phyloP scores from a whole-genome alignment of 2,113 vertebrate species.

The Myotis brandtii region DNA sequence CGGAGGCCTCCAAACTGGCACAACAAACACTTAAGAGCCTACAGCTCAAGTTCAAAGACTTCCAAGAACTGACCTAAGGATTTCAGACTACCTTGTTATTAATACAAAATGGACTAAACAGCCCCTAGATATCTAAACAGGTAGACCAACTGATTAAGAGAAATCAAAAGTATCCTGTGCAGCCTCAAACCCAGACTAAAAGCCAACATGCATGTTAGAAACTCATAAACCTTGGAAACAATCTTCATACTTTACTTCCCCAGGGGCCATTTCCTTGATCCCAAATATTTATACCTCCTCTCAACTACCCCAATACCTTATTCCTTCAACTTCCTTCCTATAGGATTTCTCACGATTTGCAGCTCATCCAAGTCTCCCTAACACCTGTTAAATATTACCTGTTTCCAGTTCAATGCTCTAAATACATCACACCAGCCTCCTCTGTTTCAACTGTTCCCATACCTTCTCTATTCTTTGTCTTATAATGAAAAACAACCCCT shows the following conservation, averaged over 20 bases:
- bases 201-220: neutral
- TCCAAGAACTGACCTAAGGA: neutral
- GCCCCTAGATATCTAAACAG: neutral
- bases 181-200: conserved; percentile 13
- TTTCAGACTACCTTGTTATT: neutral
- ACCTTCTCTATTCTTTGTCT: neutral
- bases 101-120: neutral
- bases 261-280: neutral
- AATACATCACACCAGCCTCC: neutral
- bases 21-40: neutral
- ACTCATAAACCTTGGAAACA: neutral
- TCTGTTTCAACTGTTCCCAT: neutral
- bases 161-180: neutral
- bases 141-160: neutral
- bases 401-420: neutral
- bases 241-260: neutral
- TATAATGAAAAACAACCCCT: neutral
- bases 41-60: neutral
- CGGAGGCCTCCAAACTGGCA: conserved; percentile 20
- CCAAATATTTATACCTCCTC: neutral
- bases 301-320: neutral
- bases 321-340: conserved; percentile 40
- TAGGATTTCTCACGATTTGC: neutral
- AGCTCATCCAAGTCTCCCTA: neutral
- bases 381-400: neutral